Percentiles rank a stretch among this genome's conserved stretches.
These are phyloP conservation scores for Campoplex nolae DNA, from an alignment of 2,888 invertebrate genomes.

Conservation along the genomic window DNA sequence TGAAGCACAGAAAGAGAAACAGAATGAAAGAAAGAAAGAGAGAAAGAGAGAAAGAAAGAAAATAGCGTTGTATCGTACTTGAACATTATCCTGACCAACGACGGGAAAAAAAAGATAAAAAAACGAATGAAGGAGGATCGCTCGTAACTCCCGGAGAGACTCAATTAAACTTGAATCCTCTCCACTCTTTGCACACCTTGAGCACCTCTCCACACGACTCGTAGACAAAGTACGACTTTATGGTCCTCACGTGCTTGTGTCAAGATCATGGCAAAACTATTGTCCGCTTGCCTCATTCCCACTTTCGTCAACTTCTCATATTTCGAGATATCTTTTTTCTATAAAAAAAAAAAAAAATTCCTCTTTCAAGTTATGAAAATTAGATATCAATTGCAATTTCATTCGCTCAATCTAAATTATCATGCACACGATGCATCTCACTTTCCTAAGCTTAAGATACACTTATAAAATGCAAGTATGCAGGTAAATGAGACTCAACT, in stretches of 20 bases:
- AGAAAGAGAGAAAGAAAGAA: not conserved
- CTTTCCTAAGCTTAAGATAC: not conserved
- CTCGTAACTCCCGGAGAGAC: constrained; percentile 65
- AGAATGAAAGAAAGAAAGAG: not conserved
- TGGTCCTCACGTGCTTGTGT: constrained; percentile 50
- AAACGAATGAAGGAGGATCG: constrained; percentile 49
- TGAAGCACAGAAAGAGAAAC: constrained; percentile 9
- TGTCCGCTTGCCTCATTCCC: not conserved
- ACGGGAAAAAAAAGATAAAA: constrained; percentile 9
- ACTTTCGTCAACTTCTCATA: not conserved
- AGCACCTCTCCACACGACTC: constrained; percentile 53
- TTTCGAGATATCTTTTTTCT: not conserved
- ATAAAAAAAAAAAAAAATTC: not conserved
- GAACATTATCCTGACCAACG: constrained; percentile 25
- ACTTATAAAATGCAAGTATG: not conserved
- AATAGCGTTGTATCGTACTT: constrained; percentile 34
- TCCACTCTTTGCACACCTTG: constrained; percentile 25
- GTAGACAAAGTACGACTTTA: constrained; percentile 60
- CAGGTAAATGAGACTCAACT: not conserved
- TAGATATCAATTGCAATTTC: not conserved
- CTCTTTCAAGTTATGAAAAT: not conserved
- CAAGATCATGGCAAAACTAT: constrained; percentile 20
- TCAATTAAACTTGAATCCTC: constrained; percentile 64
- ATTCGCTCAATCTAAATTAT: not conserved
- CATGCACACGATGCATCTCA: not conserved